Conservation (phyloP, 2,888 invertebrate species). For the Phorcus lineatus region DNA sequence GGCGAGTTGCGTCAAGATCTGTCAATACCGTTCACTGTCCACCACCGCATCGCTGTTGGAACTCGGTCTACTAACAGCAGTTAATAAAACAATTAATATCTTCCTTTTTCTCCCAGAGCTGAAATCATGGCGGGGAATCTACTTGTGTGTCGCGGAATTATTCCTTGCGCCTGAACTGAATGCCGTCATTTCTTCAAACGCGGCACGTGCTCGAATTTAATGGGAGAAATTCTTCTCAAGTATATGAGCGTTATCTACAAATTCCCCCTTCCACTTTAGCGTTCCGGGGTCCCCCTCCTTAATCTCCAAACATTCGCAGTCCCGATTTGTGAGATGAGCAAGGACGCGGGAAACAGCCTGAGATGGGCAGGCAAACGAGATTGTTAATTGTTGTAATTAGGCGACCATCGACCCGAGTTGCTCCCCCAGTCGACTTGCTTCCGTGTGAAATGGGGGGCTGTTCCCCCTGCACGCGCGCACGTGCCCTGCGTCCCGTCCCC, state of each 20-base stretch:
- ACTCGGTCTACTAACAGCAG: not conserved
- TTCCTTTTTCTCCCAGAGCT: not conserved
- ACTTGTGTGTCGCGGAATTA: not conserved
- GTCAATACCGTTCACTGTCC: not conserved
- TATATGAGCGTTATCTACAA: not conserved
- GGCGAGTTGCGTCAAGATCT: not conserved
- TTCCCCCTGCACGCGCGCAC: not conserved
- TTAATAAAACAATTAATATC: conserved; percentile 4
- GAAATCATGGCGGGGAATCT: not conserved
- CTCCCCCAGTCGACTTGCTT: not conserved
- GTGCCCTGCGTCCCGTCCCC: conserved; percentile 12
- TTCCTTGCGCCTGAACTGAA: not conserved
- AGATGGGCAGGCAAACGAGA: conserved; percentile 9
- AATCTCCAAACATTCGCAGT: not conserved
- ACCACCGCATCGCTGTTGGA: not conserved
- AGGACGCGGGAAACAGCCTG: not conserved
- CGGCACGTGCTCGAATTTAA: not conserved
- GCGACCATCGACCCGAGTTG: not conserved
- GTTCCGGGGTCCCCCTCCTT: conserved; percentile 10
- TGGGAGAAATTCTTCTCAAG: not conserved
- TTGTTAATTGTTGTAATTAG: conserved; percentile 20
- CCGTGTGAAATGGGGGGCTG: conserved; percentile 7
- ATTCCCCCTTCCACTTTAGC: not conserved
- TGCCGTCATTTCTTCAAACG: not conserved
- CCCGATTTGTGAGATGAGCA: not conserved